A percentile compares a stretch with the other conserved stretches of the same genome.
phyloP scores from a whole-genome alignment of 1,140 invertebrate species.

The Nasonia longicornis region DNA sequence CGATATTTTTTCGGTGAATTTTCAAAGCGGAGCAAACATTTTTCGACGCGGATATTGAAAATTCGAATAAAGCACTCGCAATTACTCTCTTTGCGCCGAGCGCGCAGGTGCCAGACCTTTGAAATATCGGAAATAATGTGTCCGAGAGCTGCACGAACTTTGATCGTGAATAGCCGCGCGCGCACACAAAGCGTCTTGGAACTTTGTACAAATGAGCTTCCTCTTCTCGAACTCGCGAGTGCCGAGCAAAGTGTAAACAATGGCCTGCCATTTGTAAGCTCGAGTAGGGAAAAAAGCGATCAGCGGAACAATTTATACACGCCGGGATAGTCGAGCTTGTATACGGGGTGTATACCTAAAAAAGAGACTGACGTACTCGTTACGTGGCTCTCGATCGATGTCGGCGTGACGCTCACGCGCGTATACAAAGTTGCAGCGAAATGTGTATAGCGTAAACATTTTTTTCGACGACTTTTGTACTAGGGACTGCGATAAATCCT shows the following conservation, averaged over 20 bases:
- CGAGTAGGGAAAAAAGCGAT: background rate
- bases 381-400: background rate
- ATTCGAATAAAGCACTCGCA: background rate
- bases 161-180: background rate
- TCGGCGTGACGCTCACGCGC: too few relatives aligned
- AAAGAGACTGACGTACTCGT: too few relatives aligned
- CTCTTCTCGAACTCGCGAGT: background rate
- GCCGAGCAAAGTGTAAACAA: background rate
- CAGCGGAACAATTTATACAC: too few relatives aligned
- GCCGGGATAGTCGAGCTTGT: too few relatives aligned
- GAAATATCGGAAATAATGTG: background rate
- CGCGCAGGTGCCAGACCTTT: background rate
- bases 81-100: background rate
- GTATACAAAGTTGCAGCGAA: background rate
- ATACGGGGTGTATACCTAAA: too few relatives aligned
- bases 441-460: background rate
- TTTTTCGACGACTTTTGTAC: background rate
- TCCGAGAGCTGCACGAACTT: background rate
- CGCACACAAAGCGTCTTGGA: background rate
- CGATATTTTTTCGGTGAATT: constrained; percentile 8
- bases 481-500: background rate
- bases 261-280: background rate
- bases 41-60: background rate
- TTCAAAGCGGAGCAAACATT: background rate
- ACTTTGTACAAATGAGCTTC: constrained; percentile 15